Base-by-base conservation (phyloP, 30 jellyfish, hydroid and myxozoan genomes). In the Hydra vulgaris region DNA sequence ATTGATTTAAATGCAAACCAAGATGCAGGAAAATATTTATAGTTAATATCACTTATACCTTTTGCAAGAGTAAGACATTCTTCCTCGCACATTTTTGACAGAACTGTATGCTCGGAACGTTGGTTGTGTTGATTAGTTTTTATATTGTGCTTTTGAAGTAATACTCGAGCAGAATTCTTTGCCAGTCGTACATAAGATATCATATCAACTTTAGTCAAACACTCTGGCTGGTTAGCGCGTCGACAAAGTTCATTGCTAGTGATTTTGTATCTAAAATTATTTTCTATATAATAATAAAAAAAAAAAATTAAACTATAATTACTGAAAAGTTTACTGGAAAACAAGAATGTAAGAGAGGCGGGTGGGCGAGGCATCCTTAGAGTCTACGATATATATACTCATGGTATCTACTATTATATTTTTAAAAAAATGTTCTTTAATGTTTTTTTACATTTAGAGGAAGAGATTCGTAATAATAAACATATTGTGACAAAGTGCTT, bases 181-280 rank as follows among this genome's bases (percentile, higher is more conserved):
- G 97, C 97, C 0, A 90, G 78, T 27, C 97, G 87, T 70, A 90
- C 81, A 40, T 90, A 90, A 7, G 97, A 85, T 25, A 90, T 90
- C 97, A 90, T 85, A 68, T 90, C 97, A 26, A 90, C 97, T 76
- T 90, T 90, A 81, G 93, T 90, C 82, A 90, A 66, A 71, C 84
- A 86, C 73, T 90, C 97, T 15, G 97, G 97, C 23, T 86, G 83
- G 53, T 72, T 79, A 8, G 78, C 95, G 26, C 97, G 79, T 27
- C 97, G 88, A 24, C 70, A 24, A 12, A 90, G 88, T 71, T 90
- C 97, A 25, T 80, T 88, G 54, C 79, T 88, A 0, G 91, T 70
- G 18, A 90, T 83, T 18, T 85, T 89, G 79, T 85, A 90, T 85
- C 97, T 90, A 69, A 19, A 77, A 54, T 21, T 23, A 75, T 18